phyloP scores from a whole-genome alignment of 2,888 invertebrate species.

The Habrosyne pyritoides region DNA sequence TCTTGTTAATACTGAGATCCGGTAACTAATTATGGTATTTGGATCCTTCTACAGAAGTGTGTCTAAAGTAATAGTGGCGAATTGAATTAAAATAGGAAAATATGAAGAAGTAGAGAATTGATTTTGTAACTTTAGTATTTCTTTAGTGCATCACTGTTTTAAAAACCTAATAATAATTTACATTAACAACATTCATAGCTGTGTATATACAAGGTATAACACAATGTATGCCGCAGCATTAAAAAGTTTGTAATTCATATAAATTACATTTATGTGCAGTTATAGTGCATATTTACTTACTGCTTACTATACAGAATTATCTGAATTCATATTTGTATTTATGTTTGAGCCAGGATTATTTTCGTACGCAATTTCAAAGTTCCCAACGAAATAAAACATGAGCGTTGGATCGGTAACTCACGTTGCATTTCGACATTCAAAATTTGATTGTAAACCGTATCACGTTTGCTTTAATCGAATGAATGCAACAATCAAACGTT shows the following conservation, averaged over 20 bases:
- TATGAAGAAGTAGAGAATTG: too few relatives aligned
- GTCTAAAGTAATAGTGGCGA: too few relatives aligned
- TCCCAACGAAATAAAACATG: constrained; percentile 11
- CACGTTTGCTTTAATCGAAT: constrained; percentile 25
- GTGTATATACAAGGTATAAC: not conserved
- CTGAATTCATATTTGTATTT: not conserved
- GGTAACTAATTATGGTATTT: too few relatives aligned
- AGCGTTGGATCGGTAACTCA: constrained; percentile 11
- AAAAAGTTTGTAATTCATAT: not conserved
- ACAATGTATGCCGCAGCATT: not conserved
- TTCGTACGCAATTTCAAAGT: constrained; percentile 8
- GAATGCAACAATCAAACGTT: constrained; percentile 21
- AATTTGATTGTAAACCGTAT: constrained; percentile 29
- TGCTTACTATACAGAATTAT: not conserved
- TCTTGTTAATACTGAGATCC: too few relatives aligned
- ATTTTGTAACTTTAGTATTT: too few relatives aligned
- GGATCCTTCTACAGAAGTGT: too few relatives aligned
- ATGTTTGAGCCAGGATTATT: not conserved
- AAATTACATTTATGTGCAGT: not conserved
- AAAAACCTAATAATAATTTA: too few relatives aligned
- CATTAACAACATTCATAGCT: not conserved
- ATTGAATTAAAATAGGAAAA: too few relatives aligned
- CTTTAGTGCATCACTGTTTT: too few relatives aligned
- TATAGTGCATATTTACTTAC: not conserved
- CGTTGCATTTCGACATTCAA: constrained; percentile 21